Conservation (phyloP, 2,888 invertebrate species). For the Scelioninae gen. 1 region DNA sequence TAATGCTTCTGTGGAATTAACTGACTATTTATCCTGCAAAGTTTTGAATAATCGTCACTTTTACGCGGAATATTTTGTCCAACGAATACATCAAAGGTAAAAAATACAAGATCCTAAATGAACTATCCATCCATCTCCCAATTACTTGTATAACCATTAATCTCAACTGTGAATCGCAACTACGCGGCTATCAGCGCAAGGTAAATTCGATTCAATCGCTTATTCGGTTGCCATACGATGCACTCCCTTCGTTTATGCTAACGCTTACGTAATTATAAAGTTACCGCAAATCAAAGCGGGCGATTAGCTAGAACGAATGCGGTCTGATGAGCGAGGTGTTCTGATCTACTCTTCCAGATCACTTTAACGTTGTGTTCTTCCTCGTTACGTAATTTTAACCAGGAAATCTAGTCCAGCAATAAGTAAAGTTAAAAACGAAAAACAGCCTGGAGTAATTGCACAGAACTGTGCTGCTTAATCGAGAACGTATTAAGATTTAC, state of each 20-base stretch:
- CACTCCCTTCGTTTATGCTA: constrained; percentile 42
- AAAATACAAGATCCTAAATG: constrained; percentile 18
- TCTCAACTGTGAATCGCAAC: constrained; percentile 41
- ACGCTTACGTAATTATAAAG: constrained; percentile 54
- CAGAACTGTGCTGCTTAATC: not conserved
- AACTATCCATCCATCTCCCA: constrained; percentile 27
- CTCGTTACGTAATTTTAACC: not conserved
- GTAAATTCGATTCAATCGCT: constrained; percentile 60
- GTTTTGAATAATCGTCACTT: not conserved
- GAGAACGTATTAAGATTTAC: not conserved
- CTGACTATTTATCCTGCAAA: not conserved
- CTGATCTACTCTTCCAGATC: constrained; percentile 33
- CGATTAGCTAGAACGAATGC: constrained; percentile 37
- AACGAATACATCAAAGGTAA: constrained; percentile 26
- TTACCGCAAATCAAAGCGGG: constrained; percentile 44
- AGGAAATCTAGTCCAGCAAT: not conserved
- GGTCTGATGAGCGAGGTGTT: constrained; percentile 10
- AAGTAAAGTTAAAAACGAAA: no score
- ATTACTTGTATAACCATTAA: constrained; percentile 53
- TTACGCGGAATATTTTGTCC: constrained; percentile 15
- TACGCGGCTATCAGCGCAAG: constrained; percentile 42
- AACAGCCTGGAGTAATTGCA: no score
- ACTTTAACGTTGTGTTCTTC: not conserved
- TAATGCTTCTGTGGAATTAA: no score
- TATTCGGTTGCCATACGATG: constrained; percentile 46